A percentile compares a stretch with the other conserved stretches of the same genome.
Evolutionary conservation across 2,797 vertebrate species (phyloP).

Genomic region (Acanthopagrus latus): DNA sequence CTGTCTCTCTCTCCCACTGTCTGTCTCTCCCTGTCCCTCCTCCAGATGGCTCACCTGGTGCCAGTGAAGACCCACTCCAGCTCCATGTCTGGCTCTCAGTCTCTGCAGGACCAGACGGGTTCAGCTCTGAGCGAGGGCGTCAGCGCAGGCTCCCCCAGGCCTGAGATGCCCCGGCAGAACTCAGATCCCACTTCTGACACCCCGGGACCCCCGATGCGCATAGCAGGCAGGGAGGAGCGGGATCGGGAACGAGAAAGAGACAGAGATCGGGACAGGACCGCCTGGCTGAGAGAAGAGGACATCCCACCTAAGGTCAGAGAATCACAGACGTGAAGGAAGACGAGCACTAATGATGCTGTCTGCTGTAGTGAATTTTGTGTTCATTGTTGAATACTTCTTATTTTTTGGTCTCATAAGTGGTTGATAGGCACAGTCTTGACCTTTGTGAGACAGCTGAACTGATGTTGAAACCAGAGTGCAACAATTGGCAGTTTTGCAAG

Average conservation of each 20-base stretch:
- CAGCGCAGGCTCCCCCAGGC: slow-evolving; percentile 87
- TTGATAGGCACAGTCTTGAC: neutral
- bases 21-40: neutral
- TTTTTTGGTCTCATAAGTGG: neutral
- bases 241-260: slow-evolving; percentile 91
- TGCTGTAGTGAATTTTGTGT: no score
- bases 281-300: slow-evolving; percentile 82
- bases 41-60: slow-evolving; percentile 92
- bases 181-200: slow-evolving; percentile 96
- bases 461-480: slow-evolving; percentile 1
- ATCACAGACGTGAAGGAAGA: neutral
- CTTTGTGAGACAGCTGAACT: neutral
- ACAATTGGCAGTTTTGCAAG: neutral
- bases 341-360: no score
- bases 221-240: slow-evolving; percentile 86
- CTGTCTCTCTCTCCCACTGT: neutral
- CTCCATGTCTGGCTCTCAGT: slow-evolving; percentile 95
- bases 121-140: slow-evolving; percentile 89
- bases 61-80: slow-evolving; percentile 93
- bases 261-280: slow-evolving; percentile 73
- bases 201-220: slow-evolving; percentile 87
- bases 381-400: neutral
- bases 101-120: slow-evolving; percentile 94
- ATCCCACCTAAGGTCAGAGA: slow-evolving; percentile 78
- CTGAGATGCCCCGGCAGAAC: slow-evolving; percentile 96